These are phyloP conservation scores for Cacatua alba DNA, from an alignment of 2,113 vertebrate genomes.

Conservation along the genomic window DNA sequence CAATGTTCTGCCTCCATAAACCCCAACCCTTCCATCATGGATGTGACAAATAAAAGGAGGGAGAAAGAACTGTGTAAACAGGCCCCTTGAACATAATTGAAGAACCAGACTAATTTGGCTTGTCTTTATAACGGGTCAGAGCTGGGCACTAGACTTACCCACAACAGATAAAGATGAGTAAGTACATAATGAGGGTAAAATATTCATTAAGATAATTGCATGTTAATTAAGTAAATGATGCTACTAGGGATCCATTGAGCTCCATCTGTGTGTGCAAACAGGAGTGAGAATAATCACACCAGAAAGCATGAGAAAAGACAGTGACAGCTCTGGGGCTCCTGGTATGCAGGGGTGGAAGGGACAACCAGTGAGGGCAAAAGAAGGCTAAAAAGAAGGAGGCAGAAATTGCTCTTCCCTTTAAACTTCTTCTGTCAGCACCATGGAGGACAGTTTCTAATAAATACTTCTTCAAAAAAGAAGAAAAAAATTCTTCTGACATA, in stretches of 20 bases:
- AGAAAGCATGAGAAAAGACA: not conserved
- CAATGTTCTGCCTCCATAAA: not conserved
- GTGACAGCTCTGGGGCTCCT: not conserved
- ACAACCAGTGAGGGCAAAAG: not conserved
- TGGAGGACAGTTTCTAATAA: constrained; percentile 47
- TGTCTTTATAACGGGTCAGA: constrained; percentile 44
- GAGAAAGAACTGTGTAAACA: not conserved
- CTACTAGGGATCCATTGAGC: constrained; percentile 69
- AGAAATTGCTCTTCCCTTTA: constrained; percentile 34
- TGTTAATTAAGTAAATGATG: constrained; percentile 77
- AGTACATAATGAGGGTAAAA: constrained; percentile 73
- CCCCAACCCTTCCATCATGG: not conserved
- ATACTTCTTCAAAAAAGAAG: constrained; percentile 20
- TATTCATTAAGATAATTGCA: constrained; percentile 80
- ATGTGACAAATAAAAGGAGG: not conserved
- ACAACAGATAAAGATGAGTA: constrained; percentile 70
- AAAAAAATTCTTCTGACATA: constrained; percentile 61
- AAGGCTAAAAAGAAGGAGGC: constrained; percentile 40
- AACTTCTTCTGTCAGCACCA: constrained; percentile 48
- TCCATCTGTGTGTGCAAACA: constrained; percentile 73
- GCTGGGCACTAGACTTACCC: constrained; percentile 40
- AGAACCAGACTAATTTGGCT: constrained; percentile 49
- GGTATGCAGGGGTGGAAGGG: not conserved
- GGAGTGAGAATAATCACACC: constrained; percentile 54
- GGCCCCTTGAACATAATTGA: constrained; percentile 1